Conservation (phyloP, 2,113 vertebrate genomes). For the Amphilophus citrinellus region DNA sequence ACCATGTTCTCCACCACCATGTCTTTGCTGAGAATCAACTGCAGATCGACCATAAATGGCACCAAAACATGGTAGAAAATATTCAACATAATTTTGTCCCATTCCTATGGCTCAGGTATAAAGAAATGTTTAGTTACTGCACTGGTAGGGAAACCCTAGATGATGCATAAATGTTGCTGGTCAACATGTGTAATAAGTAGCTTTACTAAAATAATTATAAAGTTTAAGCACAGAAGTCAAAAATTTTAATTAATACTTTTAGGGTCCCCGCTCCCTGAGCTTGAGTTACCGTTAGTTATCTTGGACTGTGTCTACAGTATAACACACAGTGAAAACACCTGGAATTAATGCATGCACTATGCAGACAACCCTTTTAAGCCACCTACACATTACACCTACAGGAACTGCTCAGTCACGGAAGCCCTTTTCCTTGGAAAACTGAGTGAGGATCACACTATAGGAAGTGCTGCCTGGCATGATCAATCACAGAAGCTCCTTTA, state of each 20-base stretch:
- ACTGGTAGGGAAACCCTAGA: not conserved
- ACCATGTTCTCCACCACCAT: not conserved
- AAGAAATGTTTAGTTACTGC: not conserved
- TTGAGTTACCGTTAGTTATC: not conserved
- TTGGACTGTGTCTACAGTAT: not conserved
- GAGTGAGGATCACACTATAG: not conserved
- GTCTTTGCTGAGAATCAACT: not conserved
- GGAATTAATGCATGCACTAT: not conserved
- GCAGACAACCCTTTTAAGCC: not conserved
- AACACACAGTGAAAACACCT: not conserved
- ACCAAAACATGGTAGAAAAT: not conserved
- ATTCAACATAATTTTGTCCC: not conserved
- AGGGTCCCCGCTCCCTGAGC: not conserved
- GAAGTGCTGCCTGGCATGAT: not conserved
- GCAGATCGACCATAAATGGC: not conserved
- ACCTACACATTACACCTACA: too few relatives aligned
- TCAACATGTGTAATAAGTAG: not conserved
- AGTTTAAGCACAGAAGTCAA: not conserved
- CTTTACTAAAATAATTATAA: not conserved
- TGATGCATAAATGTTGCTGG: not conserved
- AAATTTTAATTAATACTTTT: not conserved
- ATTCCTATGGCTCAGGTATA: not conserved
- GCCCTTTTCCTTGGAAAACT: not conserved
- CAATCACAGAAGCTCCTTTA: not conserved
- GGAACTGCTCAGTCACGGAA: not conserved